A percentile compares a stretch with the other conserved stretches of the same genome.
phyloP scores from a whole-genome alignment of 1,140 invertebrate genomes.

The fruit fly (Drosophila melanogaster) region DNA sequence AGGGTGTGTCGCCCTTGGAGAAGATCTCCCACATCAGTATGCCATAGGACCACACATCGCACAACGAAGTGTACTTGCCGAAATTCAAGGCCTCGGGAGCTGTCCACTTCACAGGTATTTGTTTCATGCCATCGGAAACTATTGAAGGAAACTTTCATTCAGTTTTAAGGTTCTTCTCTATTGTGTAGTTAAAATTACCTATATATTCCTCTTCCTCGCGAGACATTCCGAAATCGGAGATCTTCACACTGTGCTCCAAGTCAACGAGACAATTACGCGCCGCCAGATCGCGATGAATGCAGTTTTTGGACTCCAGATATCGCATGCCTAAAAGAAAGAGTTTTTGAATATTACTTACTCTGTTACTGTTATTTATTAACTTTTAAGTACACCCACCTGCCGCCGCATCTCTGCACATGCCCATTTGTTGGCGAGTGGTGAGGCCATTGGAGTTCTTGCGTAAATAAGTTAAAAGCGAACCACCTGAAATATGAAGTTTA shows the following conservation, averaged over 20 bases:
- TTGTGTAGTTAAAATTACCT: conserved; percentile 36
- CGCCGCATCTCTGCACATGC: conserved; percentile 97
- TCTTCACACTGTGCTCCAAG: conserved; percentile 95
- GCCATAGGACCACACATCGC: conserved; percentile 99
- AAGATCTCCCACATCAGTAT: conserved; percentile 99
- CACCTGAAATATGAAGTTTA: conserved; percentile 88
- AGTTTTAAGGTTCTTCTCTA: background rate
- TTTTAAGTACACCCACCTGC: conserved; percentile 86
- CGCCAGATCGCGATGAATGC: conserved; percentile 98
- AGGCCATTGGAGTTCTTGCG: conserved; percentile 90
- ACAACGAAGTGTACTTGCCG: conserved; percentile 97
- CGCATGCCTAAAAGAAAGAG: conserved; percentile 88
- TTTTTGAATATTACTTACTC: background rate
- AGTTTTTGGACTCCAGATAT: conserved; percentile 98
- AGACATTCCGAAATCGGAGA: conserved; percentile 99
- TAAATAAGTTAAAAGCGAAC: conserved; percentile 94
- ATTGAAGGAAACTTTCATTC: background rate
- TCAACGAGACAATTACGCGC: conserved; percentile 94
- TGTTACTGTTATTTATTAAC: too few relatives aligned
- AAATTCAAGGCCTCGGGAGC: conserved; percentile 98
- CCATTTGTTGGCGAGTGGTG: conserved; percentile 90
- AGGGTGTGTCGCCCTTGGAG: conserved; percentile 96
- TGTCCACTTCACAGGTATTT: conserved; percentile 99
- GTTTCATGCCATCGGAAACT: conserved; percentile 98
- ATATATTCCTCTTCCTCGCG: conserved; percentile 98